These are phyloP conservation scores for Galbula dea DNA, from an alignment of 2,113 vertebrate species.

Conservation along the genomic window DNA sequence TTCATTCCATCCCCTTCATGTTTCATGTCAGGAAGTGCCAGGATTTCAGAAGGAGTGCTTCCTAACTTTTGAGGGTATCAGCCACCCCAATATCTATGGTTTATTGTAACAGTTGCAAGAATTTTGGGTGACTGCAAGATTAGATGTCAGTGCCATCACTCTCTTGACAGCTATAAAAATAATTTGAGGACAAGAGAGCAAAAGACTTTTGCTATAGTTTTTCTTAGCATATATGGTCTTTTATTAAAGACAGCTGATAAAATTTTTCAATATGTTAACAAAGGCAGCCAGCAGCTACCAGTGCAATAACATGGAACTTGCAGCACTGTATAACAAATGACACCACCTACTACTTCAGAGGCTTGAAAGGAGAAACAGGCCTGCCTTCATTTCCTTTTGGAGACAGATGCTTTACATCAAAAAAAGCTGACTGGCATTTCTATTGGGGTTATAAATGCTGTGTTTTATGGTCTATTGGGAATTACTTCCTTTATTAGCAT, in stretches of 20 bases:
- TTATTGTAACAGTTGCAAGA: neutral
- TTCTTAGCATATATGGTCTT: conserved; percentile 12
- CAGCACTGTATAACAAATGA: conserved; percentile 63
- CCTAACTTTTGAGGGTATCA: neutral
- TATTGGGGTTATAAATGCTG: conserved; percentile 32
- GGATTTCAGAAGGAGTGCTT: neutral
- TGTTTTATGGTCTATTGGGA: conserved; percentile 47
- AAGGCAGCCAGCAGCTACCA: conserved; percentile 59
- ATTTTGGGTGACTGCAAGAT: neutral
- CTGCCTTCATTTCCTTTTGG: conserved; percentile 64
- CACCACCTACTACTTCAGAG: conserved; percentile 61
- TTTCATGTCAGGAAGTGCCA: neutral
- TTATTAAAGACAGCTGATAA: conserved; percentile 70
- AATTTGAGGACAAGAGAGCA: neutral
- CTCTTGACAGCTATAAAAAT: neutral
- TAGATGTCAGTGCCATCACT: neutral
- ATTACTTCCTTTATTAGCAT: conserved; percentile 52
- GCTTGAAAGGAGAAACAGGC: conserved; percentile 59
- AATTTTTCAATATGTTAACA: conserved; percentile 60
- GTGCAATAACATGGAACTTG: conserved; percentile 47
- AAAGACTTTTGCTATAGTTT: conserved; percentile 8
- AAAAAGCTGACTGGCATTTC: conserved; percentile 59
- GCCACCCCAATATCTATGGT: neutral
- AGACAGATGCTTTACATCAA: conserved; percentile 73
- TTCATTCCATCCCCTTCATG: neutral